Evolutionary conservation across 2,888 invertebrate genomes (phyloP), one percentile per base, ranked within the genome.

Genomic region (Smittia sp.): DNA sequence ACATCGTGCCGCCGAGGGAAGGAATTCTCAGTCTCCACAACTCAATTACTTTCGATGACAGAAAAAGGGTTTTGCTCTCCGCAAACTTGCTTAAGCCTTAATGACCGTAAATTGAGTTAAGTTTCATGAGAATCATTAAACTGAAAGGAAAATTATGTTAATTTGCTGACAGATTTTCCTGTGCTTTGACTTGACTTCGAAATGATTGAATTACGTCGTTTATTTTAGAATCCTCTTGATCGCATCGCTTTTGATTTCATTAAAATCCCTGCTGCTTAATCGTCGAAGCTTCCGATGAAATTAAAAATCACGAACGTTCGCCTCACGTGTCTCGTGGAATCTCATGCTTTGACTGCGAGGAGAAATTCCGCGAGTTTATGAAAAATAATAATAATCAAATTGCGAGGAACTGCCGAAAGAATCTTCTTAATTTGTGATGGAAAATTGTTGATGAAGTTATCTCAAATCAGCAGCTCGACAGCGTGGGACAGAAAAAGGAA

Each of bases 101-200:
- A 58, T 58, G 58, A 22, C 58, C 18, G 11, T 58, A 22, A 58
- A 58, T 58, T 58, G 58, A 46, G 46, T 46, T 46, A 46, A 46
- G 15, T 22, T 58, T 18, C 9, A 58, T 58, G 58, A 9, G 18
- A 22, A 58, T 3, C 58, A n/a, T 58, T 6, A 58, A 58, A 58
- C n/a, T 58, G n/a, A 22, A 58, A 20, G 58, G 18, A 22, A 58
- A 58, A 58, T 58, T 58, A 58, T 58, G 58, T n/a, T 58, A 58
- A 58, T 58, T 20, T 7, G 7, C 22, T 3, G 22, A 18, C 58
- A 58, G 58, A 58, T 58, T 58, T 58, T 46, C 46, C 15, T 11
- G 13, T 46, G 46, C 15, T 46, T 46, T 46, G n/a, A 46, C 15
- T 32, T 32, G 32, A 32, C 58, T 18, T 58, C 18, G 46, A 58